Percentiles rank a stretch among this genome's conserved stretches.
Evolutionary conservation across 2,113 vertebrate genomes (phyloP).

Genomic region (Camelus bactrianus): DNA sequence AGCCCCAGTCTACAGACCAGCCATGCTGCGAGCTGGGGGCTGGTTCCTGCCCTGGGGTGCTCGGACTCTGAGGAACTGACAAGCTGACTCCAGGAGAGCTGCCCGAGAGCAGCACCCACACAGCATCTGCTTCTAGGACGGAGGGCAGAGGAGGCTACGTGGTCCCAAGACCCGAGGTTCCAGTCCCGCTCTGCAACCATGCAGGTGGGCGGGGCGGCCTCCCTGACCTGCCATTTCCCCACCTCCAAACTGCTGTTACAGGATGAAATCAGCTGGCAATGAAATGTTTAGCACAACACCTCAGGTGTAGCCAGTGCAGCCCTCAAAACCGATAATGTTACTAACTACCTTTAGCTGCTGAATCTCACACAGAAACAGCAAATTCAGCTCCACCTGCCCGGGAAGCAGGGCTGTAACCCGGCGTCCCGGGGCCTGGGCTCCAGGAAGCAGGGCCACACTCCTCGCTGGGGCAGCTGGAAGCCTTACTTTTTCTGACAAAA

Average conservation of each 20-base stretch:
- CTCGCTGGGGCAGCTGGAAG: rapidly evolving
- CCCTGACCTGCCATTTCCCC: neutral
- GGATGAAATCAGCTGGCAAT: neutral
- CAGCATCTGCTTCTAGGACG: no score
- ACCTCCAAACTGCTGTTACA: rapidly evolving
- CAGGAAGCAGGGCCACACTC: neutral
- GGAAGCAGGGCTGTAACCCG: rapidly evolving
- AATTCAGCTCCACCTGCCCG: neutral
- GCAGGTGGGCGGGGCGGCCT: neutral
- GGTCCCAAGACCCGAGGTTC: no score
- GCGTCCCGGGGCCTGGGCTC: neutral
- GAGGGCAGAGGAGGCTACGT: no score
- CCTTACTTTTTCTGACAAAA: neutral
- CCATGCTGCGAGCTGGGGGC: no score
- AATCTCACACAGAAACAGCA: neutral
- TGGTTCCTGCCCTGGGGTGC: no score
- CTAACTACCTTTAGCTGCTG: rapidly evolving
- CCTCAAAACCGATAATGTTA: rapidly evolving
- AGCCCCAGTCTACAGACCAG: no score
- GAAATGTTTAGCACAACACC: neutral
- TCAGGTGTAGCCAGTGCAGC: no score
- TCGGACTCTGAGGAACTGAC: no score
- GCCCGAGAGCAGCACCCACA: no score
- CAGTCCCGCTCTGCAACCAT: neutral
- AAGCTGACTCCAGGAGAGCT: no score